These are phyloP conservation scores for Drosophila eohydei DNA, from an alignment of 2,888 invertebrate genomes.

Conservation along the genomic window DNA sequence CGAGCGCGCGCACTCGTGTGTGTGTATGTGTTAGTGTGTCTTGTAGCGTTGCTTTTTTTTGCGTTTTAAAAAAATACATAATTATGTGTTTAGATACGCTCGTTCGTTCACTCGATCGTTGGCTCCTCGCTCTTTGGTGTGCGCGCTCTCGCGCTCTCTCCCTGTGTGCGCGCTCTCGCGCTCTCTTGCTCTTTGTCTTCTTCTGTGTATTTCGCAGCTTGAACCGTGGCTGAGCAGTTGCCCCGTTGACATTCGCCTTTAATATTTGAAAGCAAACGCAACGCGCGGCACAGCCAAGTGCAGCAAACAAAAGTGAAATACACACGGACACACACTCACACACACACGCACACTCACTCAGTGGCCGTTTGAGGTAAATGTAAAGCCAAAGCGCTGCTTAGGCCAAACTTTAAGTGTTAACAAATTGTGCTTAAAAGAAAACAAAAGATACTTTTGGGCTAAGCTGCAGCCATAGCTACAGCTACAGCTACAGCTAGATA, in stretches of 20 bases:
- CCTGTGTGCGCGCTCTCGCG: slow-evolving; percentile 1
- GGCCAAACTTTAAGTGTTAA: slow-evolving; percentile 24
- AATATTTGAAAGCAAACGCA: slow-evolving; percentile 79
- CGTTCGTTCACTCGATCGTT: slow-evolving; percentile 23
- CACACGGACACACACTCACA: slow-evolving; percentile 8
- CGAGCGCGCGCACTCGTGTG: neutral
- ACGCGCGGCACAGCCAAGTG: slow-evolving; percentile 61
- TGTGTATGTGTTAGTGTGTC: slow-evolving; percentile 2
- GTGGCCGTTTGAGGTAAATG: slow-evolving; percentile 47
- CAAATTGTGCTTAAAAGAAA: slow-evolving; percentile 15
- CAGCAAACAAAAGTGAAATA: slow-evolving; percentile 72
- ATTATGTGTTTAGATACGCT: slow-evolving; percentile 77
- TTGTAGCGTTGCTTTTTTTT: slow-evolving; percentile 68
- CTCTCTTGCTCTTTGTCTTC: neutral
- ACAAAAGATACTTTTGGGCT: slow-evolving; percentile 34
- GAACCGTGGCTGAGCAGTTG: slow-evolving; percentile 56
- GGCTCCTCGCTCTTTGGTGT: neutral
- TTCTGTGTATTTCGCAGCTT: slow-evolving; percentile 29
- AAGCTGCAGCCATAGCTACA: slow-evolving; percentile 20
- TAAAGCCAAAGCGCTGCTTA: slow-evolving; percentile 24
- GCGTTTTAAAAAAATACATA: slow-evolving; percentile 82
- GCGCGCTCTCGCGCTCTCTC: neutral
- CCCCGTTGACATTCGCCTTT: slow-evolving; percentile 72
- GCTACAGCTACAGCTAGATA: slow-evolving; percentile 5
- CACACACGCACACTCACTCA: slow-evolving; percentile 3